Conservation (phyloP, 1,140 invertebrate genomes). For the Drosophila lacertosa region DNA sequence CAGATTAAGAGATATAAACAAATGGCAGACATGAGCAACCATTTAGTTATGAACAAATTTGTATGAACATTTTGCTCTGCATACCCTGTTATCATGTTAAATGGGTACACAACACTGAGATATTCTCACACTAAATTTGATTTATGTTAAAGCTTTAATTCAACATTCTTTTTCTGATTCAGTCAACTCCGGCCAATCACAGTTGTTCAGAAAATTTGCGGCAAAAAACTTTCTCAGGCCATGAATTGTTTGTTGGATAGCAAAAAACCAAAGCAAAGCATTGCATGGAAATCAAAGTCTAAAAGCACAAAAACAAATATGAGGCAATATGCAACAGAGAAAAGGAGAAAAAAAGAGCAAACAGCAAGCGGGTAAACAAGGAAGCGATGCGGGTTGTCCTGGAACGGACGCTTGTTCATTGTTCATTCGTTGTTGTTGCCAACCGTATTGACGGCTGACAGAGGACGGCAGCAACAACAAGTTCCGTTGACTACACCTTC, state of each 20-base stretch:
- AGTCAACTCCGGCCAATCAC: not conserved
- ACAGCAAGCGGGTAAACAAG: not conserved
- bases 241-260: conserved; percentile 28
- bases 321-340: conserved; percentile 7
- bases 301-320: conserved; percentile 23
- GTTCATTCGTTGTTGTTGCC: not conserved
- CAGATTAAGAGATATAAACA: too few species aligned
- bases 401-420: not conserved
- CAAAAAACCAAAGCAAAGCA: not conserved
- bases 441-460: not conserved
- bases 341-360: too few species aligned
- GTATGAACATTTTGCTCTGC: not conserved
- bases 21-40: not conserved
- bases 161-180: too few species aligned
- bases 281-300: conserved; percentile 13
- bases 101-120: too few species aligned
- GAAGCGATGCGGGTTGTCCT: conserved; percentile 8
- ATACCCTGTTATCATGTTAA: not conserved
- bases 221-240: conserved; percentile 7
- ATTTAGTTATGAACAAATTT: not conserved
- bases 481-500: not conserved
- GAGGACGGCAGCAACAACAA: not conserved
- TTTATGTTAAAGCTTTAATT: not conserved
- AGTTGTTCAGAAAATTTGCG: not conserved
- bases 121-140: not conserved